Conservation (phyloP, 1,140 invertebrate genomes). For the Neotoxoptera formosana region DNA sequence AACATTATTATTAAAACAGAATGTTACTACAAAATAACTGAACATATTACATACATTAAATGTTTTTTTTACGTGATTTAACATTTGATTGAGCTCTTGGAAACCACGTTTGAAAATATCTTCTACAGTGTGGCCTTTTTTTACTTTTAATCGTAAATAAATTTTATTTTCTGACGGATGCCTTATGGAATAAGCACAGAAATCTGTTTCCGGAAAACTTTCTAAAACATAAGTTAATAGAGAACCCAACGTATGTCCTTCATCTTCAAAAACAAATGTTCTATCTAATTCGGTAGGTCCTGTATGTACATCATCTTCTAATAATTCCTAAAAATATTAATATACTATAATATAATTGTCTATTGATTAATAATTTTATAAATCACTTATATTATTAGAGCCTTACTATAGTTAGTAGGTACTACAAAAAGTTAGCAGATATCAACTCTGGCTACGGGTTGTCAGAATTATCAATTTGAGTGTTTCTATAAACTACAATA, state of each 20-base stretch:
- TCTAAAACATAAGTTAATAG: conserved; percentile 55
- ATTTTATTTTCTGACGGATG: conserved; percentile 58
- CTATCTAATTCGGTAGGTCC: conserved; percentile 41
- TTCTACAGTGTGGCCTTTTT: conserved; percentile 41
- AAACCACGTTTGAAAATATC: conserved; percentile 58
- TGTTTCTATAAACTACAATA: no score
- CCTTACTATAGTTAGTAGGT: no score
- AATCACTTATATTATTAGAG: background rate
- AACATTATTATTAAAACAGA: background rate
- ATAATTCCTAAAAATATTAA: conserved; percentile 30
- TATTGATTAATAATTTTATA: background rate
- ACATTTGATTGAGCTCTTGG: conserved; percentile 53
- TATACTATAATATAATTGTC: background rate
- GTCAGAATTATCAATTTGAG: no score
- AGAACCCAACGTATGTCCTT: conserved; percentile 58
- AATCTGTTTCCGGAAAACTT: conserved; percentile 57
- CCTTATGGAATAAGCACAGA: conserved; percentile 58
- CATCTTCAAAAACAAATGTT: conserved; percentile 58
- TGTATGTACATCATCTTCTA: background rate
- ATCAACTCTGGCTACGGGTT: no score
- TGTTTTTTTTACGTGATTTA: conserved; percentile 54
- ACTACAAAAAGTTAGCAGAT: no score
- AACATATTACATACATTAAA: conserved; percentile 42
- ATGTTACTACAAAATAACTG: background rate
- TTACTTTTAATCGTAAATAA: conserved; percentile 58